Evolutionary conservation across 2,888 invertebrate species (phyloP), one percentile per base, ranked within the genome.

Genomic region (Tetanocera ferruginea): DNA sequence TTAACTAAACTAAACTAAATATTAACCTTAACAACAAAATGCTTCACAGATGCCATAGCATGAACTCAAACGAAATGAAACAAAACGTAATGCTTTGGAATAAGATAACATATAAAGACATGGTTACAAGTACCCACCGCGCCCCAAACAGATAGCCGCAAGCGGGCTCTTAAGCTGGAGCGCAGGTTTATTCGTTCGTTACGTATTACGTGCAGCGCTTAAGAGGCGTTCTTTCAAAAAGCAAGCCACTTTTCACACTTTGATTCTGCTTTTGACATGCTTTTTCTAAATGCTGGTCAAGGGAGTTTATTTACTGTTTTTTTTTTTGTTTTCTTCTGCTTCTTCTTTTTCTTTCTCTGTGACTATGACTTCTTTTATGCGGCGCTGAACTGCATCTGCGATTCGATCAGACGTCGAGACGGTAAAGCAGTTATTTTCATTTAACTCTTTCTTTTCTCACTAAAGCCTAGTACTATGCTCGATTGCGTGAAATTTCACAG

Each of bases 31-130:
- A 9, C 49, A 51, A 49, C 69, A 28, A 37, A 49, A 69, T 28
- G 69, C 51, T 14, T 49, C 25, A 69, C 43, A 49, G 51, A 69
- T 25, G 69, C 28, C 49, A 69, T n/a, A 5, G 11, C 17, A 69
- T 69, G 69, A 69, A 69, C 23, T 52, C 9, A 49, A 69, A 69
- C 25, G 43, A 67, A 67, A 43, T 49, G 69, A 51, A 69, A 51
- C 23, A 23, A 9, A 51, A 25, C 34, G 11, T 25, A 60, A 60
- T 60, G 60, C 25, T 28, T 28, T 23, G 28, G 14, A 60, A 60
- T 14, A 43, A 43, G 43, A 11, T 14, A 43, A 43, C 43, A 43
- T 43, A 43, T 14, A 43, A 43, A 11, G 11, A 43, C 43, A 43
- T 43, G 43, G 64, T 34, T 34, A 8, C 31, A n/a, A 9, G 34